A percentile compares a stretch with the other conserved stretches of the same genome.
phyloP scores from a whole-genome alignment of 2,888 invertebrate species.

The Choristoneura rosaceana region DNA sequence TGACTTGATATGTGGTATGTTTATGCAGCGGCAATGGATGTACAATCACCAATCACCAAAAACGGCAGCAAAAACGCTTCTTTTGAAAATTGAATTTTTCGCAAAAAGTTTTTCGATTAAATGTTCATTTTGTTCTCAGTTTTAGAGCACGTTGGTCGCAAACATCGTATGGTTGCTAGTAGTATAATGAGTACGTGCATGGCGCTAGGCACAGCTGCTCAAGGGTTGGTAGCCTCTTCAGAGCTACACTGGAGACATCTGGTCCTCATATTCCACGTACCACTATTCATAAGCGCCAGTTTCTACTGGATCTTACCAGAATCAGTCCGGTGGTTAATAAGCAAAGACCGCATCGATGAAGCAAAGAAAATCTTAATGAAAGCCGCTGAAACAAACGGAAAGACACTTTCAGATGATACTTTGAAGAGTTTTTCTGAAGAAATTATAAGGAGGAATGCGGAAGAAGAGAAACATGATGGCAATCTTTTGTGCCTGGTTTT shows the following conservation, averaged over 20 bases:
- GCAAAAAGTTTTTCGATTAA: too few species aligned
- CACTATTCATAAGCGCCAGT: constrained; percentile 84
- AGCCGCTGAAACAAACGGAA: constrained; percentile 83
- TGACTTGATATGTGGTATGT: too few species aligned
- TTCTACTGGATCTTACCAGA: constrained; percentile 87
- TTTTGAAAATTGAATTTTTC: too few species aligned
- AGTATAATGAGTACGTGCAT: constrained; percentile 80
- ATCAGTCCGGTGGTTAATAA: constrained; percentile 88
- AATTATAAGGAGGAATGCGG: not conserved
- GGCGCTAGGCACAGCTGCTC: constrained; percentile 54
- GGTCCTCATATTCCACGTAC: constrained; percentile 85
- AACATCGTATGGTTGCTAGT: constrained; percentile 86
- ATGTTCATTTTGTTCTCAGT: constrained; percentile 63
- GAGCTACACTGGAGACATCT: constrained; percentile 86
- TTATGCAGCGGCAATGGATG: too few species aligned
- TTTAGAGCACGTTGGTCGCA: constrained; percentile 89
- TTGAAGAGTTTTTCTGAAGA: constrained; percentile 44
- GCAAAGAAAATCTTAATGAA: constrained; percentile 82
- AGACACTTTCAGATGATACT: constrained; percentile 63
- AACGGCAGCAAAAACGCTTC: too few species aligned
- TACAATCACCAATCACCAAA: too few species aligned
- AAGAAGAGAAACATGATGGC: not conserved
- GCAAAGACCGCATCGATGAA: constrained; percentile 85
- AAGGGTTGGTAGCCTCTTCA: constrained; percentile 86
- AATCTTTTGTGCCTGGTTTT: constrained; percentile 9